Conservation (phyloP, 2,888 invertebrate genomes). For the Sarcophaga subvicina region DNA sequence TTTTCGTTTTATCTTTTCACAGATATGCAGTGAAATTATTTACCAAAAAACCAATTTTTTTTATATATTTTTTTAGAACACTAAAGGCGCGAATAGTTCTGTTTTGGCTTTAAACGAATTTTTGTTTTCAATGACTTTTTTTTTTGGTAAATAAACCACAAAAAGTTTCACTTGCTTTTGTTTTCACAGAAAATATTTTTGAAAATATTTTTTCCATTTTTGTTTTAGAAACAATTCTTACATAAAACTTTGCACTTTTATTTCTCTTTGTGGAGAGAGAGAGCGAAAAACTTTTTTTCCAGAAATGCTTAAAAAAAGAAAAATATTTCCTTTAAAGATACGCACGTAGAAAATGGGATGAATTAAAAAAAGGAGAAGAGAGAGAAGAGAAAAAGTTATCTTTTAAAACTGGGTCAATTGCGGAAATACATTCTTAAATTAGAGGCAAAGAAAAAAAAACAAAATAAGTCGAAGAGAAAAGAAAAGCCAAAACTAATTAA, state of each 20-base stretch:
- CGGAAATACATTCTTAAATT: slow-evolving; percentile 48
- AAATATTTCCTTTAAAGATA: slow-evolving; percentile 30
- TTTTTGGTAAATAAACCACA: neutral
- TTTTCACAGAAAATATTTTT: neutral
- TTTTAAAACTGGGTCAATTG: slow-evolving; percentile 59
- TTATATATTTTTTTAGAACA: neutral
- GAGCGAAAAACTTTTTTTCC: slow-evolving; percentile 16
- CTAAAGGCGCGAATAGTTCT: neutral
- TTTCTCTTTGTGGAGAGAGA: slow-evolving; percentile 22
- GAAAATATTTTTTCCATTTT: slow-evolving; percentile 10
- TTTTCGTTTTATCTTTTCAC: too few species aligned
- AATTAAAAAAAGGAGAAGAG: neutral
- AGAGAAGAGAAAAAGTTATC: neutral
- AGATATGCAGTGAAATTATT: neutral
- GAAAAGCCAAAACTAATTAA: slow-evolving; percentile 54
- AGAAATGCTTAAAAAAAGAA: slow-evolving; percentile 1
- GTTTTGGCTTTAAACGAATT: neutral
- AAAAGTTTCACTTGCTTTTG: slow-evolving; percentile 12
- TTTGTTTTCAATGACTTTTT: slow-evolving; percentile 7
- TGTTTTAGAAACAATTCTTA: neutral
- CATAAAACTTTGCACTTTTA: slow-evolving; percentile 11
- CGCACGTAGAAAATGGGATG: neutral
- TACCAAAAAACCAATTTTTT: neutral
- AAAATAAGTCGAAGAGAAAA: neutral
- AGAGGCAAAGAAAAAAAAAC: neutral